These are phyloP conservation scores for Neotoma lepida DNA, from an alignment of 2,113 vertebrate genomes.

Conservation along the genomic window DNA sequence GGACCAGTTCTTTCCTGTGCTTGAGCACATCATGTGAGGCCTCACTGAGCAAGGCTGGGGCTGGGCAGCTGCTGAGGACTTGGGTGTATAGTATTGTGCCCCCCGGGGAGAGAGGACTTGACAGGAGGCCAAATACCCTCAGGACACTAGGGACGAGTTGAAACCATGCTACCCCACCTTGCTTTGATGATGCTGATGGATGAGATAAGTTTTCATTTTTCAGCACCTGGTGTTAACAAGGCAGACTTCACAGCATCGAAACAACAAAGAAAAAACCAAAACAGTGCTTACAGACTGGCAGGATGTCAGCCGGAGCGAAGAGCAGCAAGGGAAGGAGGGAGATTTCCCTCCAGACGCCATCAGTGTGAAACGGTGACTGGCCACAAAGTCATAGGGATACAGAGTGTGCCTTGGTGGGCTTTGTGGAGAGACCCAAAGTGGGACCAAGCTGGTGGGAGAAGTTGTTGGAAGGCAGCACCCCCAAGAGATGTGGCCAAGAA, in stretches of 20 bases:
- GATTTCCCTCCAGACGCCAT: not conserved
- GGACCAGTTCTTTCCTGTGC: not conserved
- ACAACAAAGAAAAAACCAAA: slow-evolving; percentile 27
- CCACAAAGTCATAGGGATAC: not conserved
- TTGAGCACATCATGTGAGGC: not conserved
- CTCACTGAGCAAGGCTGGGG: not conserved
- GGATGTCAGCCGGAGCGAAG: not conserved
- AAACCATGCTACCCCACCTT: slow-evolving; percentile 69
- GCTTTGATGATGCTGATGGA: slow-evolving; percentile 68
- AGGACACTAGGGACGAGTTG: slow-evolving; percentile 66
- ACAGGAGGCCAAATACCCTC: slow-evolving; percentile 63
- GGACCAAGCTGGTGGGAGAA: not conserved
- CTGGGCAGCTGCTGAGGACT: not conserved
- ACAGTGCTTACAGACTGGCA: slow-evolving; percentile 12
- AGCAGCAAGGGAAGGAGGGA: not conserved
- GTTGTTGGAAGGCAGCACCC: not conserved
- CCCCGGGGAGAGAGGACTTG: slow-evolving; percentile 24
- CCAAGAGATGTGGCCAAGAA: not conserved
- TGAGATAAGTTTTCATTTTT: slow-evolving; percentile 63
- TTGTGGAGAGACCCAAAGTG: not conserved
- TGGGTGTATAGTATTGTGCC: too few species aligned
- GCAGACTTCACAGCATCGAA: slow-evolving; percentile 38
- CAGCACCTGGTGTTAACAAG: slow-evolving; percentile 71
- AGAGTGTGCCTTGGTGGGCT: not conserved
- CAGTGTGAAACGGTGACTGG: not conserved